Percentiles rank a stretch among this genome's conserved stretches.
These are phyloP conservation scores for Holocentrus rufus DNA, from an alignment of 2,797 vertebrate genomes.

Conservation along the genomic window DNA sequence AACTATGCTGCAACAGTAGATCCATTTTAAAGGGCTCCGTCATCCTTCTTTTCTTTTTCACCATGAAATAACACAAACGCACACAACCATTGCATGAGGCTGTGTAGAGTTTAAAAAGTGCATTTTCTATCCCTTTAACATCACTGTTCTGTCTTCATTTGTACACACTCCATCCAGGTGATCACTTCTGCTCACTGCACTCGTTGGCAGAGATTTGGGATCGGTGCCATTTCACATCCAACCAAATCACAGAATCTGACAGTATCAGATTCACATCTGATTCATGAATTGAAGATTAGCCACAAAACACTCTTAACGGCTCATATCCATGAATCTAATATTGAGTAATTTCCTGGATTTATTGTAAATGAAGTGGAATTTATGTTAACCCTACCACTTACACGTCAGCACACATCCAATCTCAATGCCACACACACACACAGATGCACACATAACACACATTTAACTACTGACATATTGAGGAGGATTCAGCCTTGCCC, in stretches of 20 bases:
- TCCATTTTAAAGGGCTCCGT: conserved; percentile 86
- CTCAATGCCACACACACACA: conserved; percentile 53
- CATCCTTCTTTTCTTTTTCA: conserved; percentile 69
- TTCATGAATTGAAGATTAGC: conserved; percentile 38
- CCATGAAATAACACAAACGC: conserved; percentile 59
- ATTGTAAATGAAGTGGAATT: conserved; percentile 48
- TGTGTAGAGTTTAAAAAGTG: conserved; percentile 72
- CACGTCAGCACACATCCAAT: conserved; percentile 22
- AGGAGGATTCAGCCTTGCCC: conserved; percentile 77
- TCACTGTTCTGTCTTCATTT: conserved; percentile 68
- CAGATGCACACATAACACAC: conserved; percentile 65
- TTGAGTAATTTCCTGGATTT: conserved; percentile 54
- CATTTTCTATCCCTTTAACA: conserved; percentile 81
- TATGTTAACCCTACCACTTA: conserved; percentile 42
- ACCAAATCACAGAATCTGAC: conserved; percentile 49
- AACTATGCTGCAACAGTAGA: conserved; percentile 83
- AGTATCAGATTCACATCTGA: conserved; percentile 40
- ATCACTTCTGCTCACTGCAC: conserved; percentile 32
- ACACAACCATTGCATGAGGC: conserved; percentile 77
- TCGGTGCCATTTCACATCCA: conserved; percentile 35
- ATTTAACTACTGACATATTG: conserved; percentile 68
- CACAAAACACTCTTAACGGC: conserved; percentile 25
- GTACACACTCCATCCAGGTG: conserved; percentile 42
- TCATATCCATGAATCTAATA: conserved; percentile 24
- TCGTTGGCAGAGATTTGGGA: conserved; percentile 42